These are phyloP conservation scores for Fulica atra DNA, from an alignment of 2,113 vertebrate genomes.

Conservation along the genomic window DNA sequence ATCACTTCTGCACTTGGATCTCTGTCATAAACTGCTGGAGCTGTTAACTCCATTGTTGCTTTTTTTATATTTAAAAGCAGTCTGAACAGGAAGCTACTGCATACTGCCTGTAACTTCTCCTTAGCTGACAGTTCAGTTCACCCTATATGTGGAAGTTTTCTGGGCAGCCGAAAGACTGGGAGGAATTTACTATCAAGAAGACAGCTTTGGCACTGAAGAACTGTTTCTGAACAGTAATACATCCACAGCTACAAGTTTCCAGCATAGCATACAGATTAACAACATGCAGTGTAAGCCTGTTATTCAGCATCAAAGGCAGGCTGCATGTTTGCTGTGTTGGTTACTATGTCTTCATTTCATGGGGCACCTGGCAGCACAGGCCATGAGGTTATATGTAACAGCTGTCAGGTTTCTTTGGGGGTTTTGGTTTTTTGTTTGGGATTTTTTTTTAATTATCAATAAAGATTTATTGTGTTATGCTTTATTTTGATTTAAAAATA, in stretches of 20 bases:
- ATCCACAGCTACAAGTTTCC: not conserved
- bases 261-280: not conserved
- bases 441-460: not conserved
- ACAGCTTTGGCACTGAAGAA: conserved; percentile 31
- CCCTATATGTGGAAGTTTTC: conserved; percentile 2
- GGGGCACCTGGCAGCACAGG: not conserved
- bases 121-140: conserved; percentile 53
- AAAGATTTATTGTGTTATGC: not conserved
- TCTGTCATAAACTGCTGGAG: conserved; percentile 56
- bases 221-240: not conserved
- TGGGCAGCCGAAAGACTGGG: conserved; percentile 23
- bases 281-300: not conserved
- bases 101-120: not conserved
- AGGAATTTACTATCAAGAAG: conserved; percentile 59
- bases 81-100: conserved; percentile 37
- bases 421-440: not conserved
- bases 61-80: conserved; percentile 22
- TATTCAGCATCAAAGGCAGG: not conserved
- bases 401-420: not conserved
- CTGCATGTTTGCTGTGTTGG: not conserved
- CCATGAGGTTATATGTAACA: not conserved
- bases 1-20: conserved; percentile 48
- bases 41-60: not conserved
- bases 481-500: not conserved
- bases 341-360: not conserved